phyloP scores from a whole-genome alignment of 2,888 invertebrate genomes.

The Cheilosia pagana region DNA sequence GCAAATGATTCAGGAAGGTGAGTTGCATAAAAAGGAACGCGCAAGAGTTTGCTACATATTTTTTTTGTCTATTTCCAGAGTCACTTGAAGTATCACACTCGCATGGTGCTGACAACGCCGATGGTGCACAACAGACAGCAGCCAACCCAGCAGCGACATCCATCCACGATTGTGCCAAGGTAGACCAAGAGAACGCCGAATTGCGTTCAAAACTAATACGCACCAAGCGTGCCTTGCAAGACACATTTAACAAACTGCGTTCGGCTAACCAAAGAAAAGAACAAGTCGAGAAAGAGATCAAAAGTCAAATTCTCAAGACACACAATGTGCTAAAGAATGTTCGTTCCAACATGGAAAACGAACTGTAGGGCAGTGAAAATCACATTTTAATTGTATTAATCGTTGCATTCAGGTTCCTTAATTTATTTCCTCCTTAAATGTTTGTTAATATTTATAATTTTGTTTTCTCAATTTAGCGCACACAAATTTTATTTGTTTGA shows the following conservation, averaged over 20 bases:
- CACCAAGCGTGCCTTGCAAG: constrained; percentile 90
- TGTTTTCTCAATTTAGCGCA: too few relatives aligned
- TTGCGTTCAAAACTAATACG: constrained; percentile 88
- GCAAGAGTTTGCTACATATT: neutral
- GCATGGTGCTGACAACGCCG: constrained; percentile 13
- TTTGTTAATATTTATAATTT: constrained; percentile 25
- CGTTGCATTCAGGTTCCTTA: constrained; percentile 66
- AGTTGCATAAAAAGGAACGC: too few relatives aligned
- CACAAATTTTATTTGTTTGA: too few relatives aligned
- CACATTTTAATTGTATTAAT: constrained; percentile 55
- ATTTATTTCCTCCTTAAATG: constrained; percentile 44
- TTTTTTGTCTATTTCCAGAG: constrained; percentile 36
- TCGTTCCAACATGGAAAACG: constrained; percentile 88
- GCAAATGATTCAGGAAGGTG: constrained; percentile 68
- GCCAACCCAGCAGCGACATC: constrained; percentile 21
- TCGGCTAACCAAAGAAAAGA: constrained; percentile 91
- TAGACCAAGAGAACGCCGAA: constrained; percentile 88
- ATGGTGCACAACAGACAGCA: constrained; percentile 14
- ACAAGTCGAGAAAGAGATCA: constrained; percentile 92
- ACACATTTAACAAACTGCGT: constrained; percentile 90
- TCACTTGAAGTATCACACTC: constrained; percentile 51
- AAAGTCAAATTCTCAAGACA: constrained; percentile 91
- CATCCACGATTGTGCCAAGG: constrained; percentile 83
- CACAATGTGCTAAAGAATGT: constrained; percentile 90
- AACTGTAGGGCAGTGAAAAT: constrained; percentile 78